Evolutionary conservation across 1,140 invertebrate species (phyloP).

Genomic region (Mactra quadrangularis): DNA sequence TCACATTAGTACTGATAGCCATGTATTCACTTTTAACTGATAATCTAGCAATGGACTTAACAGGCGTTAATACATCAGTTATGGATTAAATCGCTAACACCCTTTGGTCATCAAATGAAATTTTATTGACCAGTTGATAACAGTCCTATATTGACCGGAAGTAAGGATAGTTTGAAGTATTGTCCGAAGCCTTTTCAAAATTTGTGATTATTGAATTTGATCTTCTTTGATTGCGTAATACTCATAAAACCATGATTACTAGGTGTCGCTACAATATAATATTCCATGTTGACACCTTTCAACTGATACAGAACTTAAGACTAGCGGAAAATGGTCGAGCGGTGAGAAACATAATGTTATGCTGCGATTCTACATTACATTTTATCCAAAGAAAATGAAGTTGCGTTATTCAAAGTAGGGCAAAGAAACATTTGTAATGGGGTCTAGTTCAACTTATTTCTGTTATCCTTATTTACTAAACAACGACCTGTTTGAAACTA

Average conservation of each 20-base stretch:
- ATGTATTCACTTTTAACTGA: slow-evolving; percentile 1
- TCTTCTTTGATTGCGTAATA: neutral
- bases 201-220: neutral
- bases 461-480: no score
- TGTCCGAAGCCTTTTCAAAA: slow-evolving; percentile 16
- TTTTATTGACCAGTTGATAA: slow-evolving; percentile 47
- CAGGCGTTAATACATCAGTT: slow-evolving; percentile 27
- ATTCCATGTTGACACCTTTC: no score
- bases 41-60: slow-evolving; percentile 22
- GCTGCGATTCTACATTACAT: no score
- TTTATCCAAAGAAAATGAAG: no score
- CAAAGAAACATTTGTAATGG: no score
- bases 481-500: no score
- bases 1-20: slow-evolving; percentile 28
- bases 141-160: slow-evolving; percentile 4
- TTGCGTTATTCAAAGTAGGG: no score
- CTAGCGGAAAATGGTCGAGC: no score
- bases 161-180: slow-evolving; percentile 10
- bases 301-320: no score
- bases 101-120: slow-evolving; percentile 18
- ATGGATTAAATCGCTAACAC: slow-evolving; percentile 15
- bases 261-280: neutral
- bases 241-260: neutral
- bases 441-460: no score
- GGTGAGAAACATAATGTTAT: no score